Conservation (phyloP, 2,888 invertebrate species). For the Uloborus plumipes region DNA sequence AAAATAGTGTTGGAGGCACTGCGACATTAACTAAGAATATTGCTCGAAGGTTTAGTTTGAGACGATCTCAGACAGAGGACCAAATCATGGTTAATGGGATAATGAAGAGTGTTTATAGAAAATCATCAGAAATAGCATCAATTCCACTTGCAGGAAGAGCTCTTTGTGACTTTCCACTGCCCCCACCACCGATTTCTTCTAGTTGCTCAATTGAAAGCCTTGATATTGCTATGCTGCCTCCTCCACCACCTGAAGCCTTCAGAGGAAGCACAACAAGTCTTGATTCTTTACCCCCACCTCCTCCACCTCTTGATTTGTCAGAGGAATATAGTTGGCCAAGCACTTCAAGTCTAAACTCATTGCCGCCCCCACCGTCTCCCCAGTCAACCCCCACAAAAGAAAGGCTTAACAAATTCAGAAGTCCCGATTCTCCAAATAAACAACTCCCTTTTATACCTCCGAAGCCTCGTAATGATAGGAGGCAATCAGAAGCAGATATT, state of each 20-base stretch:
- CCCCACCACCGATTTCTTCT: slow-evolving; percentile 78
- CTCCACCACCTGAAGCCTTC: slow-evolving; percentile 69
- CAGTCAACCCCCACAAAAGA: slow-evolving; percentile 59
- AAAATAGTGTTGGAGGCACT: slow-evolving; percentile 54
- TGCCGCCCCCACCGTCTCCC: slow-evolving; percentile 67
- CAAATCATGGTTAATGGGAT: slow-evolving; percentile 54
- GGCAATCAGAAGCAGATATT: slow-evolving; percentile 64
- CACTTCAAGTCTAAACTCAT: slow-evolving; percentile 66
- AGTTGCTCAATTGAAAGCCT: slow-evolving; percentile 59
- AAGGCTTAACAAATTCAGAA: slow-evolving; percentile 17
- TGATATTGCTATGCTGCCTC: slow-evolving; percentile 67
- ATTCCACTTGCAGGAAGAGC: slow-evolving; percentile 3
- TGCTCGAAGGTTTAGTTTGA: slow-evolving; percentile 54
- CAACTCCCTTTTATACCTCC: slow-evolving; percentile 47
- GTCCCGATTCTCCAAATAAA: slow-evolving; percentile 47
- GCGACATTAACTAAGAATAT: slow-evolving; percentile 58
- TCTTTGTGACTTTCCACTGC: slow-evolving; percentile 75
- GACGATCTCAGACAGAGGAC: slow-evolving; percentile 67
- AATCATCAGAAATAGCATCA: slow-evolving; percentile 41
- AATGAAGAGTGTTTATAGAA: slow-evolving; percentile 50
- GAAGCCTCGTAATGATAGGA: slow-evolving; percentile 61
- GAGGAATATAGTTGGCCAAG: slow-evolving; percentile 66
- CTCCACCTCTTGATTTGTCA: slow-evolving; percentile 65
- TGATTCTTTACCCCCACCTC: slow-evolving; percentile 66
- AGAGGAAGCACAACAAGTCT: slow-evolving; percentile 60